A percentile compares a stretch with the other conserved stretches of the same genome.
Conservation (phyloP, 2,797 vertebrate species). For the Chaetophractus vellerosus region DNA sequence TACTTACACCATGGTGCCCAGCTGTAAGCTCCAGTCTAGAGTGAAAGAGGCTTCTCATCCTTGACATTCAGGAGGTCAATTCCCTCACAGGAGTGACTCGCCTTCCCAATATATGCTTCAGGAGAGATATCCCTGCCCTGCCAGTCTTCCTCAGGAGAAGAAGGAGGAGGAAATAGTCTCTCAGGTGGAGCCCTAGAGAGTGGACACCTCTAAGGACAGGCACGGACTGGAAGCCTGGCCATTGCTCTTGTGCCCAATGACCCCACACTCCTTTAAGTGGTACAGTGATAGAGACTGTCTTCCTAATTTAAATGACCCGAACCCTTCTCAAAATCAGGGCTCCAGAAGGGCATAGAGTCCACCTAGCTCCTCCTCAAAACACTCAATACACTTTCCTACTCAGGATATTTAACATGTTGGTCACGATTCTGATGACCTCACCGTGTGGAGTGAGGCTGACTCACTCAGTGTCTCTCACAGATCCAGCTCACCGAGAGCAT, state of each 20-base stretch:
- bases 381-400: background rate
- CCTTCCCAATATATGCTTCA: background rate
- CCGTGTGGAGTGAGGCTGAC: background rate
- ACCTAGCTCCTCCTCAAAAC: fast-evolving
- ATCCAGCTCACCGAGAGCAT: slow-evolving; percentile 21
- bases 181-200: background rate
- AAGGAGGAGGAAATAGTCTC: background rate
- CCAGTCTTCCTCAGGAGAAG: background rate
- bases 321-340: background rate
- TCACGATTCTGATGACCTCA: background rate
- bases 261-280: background rate
- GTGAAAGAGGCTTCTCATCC: background rate
- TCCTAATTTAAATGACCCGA: background rate
- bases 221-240: background rate
- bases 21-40: background rate
- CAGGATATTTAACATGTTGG: background rate
- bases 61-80: background rate
- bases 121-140: background rate
- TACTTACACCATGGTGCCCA: background rate
- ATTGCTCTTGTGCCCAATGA: background rate
- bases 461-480: slow-evolving; percentile 23
- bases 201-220: background rate
- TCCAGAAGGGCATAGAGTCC: background rate
- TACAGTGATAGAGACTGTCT: background rate
- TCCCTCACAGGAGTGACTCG: background rate